These are phyloP conservation scores for Thermophis baileyi DNA, from an alignment of 2,113 vertebrate genomes.

Conservation along the genomic window DNA sequence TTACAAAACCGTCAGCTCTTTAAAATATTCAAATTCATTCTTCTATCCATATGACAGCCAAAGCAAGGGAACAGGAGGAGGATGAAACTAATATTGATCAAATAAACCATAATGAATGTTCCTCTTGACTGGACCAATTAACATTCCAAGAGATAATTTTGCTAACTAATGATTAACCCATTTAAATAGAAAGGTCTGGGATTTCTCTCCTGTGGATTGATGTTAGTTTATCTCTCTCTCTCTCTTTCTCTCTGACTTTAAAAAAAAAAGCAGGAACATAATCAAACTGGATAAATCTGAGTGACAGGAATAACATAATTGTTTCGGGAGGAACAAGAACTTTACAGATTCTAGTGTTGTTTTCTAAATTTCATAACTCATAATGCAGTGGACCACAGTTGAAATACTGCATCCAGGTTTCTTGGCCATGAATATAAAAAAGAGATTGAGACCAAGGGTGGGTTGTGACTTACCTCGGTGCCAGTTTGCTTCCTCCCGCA, in stretches of 20 bases:
- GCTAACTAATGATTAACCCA: constrained; percentile 37
- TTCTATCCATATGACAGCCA: neutral
- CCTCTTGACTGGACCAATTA: constrained; percentile 62
- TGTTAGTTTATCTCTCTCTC: neutral
- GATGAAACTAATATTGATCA: constrained; percentile 25
- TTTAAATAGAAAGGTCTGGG: constrained; percentile 29
- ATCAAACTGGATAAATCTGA: neutral
- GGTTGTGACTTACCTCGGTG: no score
- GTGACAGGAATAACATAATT: neutral
- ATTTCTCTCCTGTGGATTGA: constrained; percentile 22
- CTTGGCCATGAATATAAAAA: neutral
- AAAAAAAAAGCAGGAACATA: neutral
- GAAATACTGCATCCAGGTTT: neutral
- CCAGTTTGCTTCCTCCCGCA: no score
- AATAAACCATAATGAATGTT: constrained; percentile 60
- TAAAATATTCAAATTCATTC: neutral
- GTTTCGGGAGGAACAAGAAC: neutral
- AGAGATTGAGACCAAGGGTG: no score
- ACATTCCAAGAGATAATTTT: constrained; percentile 54
- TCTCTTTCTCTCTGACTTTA: neutral
- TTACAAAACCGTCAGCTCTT: neutral
- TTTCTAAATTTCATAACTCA: neutral
- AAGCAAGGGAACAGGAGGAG: neutral
- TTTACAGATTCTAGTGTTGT: neutral
- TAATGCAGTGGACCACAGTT: no score